Evolutionary conservation across 1,140 invertebrate species (phyloP).

Genomic region (Drosophila elegans): DNA sequence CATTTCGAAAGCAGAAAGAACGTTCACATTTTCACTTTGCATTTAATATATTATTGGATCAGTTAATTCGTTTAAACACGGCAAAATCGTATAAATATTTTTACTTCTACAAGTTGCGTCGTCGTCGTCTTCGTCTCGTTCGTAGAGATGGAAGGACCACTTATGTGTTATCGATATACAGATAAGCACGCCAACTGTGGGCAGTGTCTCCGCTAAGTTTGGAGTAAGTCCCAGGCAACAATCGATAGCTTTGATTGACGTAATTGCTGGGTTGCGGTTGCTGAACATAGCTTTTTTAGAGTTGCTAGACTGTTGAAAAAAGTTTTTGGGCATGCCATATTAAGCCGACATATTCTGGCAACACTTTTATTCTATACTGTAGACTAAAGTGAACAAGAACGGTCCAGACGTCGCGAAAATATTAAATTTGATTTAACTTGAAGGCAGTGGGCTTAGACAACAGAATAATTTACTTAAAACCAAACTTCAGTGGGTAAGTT

Average conservation of each 20-base stretch:
- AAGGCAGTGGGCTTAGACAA: not conserved
- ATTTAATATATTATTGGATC: constrained; percentile 29
- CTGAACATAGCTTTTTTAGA: too few relatives aligned
- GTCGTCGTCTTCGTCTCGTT: constrained; percentile 13
- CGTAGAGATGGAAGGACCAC: not conserved
- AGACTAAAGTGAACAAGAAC: not conserved
- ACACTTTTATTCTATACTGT: not conserved
- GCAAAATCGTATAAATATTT: constrained; percentile 73
- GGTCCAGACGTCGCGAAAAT: not conserved
- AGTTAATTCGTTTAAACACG: constrained; percentile 56
- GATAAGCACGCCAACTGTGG: too few relatives aligned
- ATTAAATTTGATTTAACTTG: not conserved
- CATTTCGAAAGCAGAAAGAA: constrained; percentile 64
- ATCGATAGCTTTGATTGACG: too few relatives aligned
- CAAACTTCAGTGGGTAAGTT: constrained; percentile 1
- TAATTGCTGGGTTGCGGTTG: too few relatives aligned
- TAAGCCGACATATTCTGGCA: not conserved
- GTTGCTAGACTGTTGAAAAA: not conserved
- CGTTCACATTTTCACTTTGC: constrained; percentile 68
- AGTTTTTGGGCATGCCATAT: not conserved
- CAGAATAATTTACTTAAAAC: too few relatives aligned
- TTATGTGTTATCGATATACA: too few relatives aligned
- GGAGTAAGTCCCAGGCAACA: too few relatives aligned
- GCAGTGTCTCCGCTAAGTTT: too few relatives aligned
- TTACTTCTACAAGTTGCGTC: constrained; percentile 73